Evolutionary conservation across 1,140 invertebrate species (phyloP), one percentile per base, ranked within the genome.

Genomic region (Carposina sasakii): DNA sequence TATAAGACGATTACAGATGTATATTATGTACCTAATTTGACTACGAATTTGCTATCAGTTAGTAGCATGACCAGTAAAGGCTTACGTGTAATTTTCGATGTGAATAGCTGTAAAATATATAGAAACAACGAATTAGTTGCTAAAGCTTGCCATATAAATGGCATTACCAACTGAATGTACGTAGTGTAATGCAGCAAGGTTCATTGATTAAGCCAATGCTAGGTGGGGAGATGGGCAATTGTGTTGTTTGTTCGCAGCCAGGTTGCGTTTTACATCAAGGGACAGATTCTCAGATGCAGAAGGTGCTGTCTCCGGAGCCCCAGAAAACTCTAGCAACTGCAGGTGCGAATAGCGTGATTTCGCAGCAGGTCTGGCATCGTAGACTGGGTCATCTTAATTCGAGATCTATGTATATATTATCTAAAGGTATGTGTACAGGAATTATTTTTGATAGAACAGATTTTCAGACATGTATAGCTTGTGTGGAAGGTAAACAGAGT

Each of bases 401-500:
- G 12, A 8, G 46, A 3, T 15, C 3, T 48, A 48, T 48, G 46
- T 12, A 33, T 2, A 8, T 48, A 17, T 17, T 48, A 8, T 37
- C 37, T 13, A 24, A 26, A 22, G 46, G 33, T 48, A 48, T 48
- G 34, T 10, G 6, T 23, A 17, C 24, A 13, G 46, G 24, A 13
- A 39, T 48, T 13, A 9, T n/a, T 13, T 48, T 43, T 22, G 17
- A 48, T 40, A 20, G 10, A 22, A n/a, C 23, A 34, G 9, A 19
- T 30, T 37, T 41, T 10, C 40, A 34, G n/a, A 13, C 17, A 3
- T 52, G n/a, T n/a, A n/a, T n/a, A n/a, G 41, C 33, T 10, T 52
- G 43, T 23, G 24, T 46, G 16, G 50, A 45, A 15, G 50, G 43
- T 8, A 52, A 46, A 22, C 30, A 30, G 9, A 30, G 34, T 31